Conservation (phyloP, 92 coral and sea anemone species). For the Actinostola sp. region DNA sequence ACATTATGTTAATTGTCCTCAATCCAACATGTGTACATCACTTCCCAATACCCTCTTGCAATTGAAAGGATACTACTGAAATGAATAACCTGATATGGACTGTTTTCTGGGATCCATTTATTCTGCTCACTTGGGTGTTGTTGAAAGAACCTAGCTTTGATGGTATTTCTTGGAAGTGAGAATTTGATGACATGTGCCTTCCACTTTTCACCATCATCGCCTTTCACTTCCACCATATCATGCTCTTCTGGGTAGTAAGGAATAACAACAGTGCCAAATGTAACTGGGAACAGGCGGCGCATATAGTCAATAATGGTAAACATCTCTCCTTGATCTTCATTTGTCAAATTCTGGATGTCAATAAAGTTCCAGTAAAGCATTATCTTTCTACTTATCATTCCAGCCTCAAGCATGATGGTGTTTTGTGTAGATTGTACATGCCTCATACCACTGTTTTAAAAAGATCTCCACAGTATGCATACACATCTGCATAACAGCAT, state of each 20-base stretch:
- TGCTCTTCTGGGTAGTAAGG: conserved; percentile 44
- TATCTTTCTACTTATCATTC: conserved; percentile 67
- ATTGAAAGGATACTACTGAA: conserved; percentile 60
- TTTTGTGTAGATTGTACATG: conserved; percentile 49
- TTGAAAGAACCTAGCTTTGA: conserved; percentile 54
- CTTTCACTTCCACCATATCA: conserved; percentile 69
- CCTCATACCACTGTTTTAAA: conserved; percentile 15
- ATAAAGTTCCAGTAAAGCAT: conserved; percentile 48
- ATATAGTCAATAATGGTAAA: conserved; percentile 58
- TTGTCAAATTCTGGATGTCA: too few relatives aligned
- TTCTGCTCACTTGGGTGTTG: conserved; percentile 43
- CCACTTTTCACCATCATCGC: conserved; percentile 67
- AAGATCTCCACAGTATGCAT: conserved; percentile 20
- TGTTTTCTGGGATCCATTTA: conserved; percentile 64
- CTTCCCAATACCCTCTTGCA: conserved; percentile 62
- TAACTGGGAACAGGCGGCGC: conserved; percentile 69
- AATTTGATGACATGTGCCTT: conserved; percentile 47
- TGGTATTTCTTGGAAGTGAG: conserved; percentile 37
- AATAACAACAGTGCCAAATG: conserved; percentile 66
- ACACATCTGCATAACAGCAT: conserved; percentile 9
- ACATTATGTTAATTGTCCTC: conserved; percentile 31
- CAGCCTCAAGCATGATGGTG: conserved; percentile 55
- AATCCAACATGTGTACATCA: conserved; percentile 45
- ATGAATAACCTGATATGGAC: conserved; percentile 58
- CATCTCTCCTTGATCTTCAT: conserved; percentile 19